Evolutionary conservation across 92 coral and sea anemone species (phyloP).

Genomic region (Plumapathes pennacea): DNA sequence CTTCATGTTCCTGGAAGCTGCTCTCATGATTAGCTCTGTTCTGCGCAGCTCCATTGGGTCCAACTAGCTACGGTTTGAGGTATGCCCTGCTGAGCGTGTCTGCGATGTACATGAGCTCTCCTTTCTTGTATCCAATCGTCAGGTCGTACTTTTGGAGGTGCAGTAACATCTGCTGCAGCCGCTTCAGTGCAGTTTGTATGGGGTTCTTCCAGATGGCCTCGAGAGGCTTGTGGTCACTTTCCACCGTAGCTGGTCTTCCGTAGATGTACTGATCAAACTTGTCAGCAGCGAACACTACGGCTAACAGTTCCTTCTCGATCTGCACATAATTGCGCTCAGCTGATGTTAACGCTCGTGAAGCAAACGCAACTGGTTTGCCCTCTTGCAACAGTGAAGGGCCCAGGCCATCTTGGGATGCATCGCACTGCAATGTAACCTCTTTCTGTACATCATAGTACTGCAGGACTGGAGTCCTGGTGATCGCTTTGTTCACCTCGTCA

Average conservation of each 20-base stretch:
- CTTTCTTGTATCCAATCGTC: slow-evolving; percentile 25
- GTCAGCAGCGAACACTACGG: slow-evolving; percentile 38
- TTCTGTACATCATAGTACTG: slow-evolving; percentile 17
- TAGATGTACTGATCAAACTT: slow-evolving; percentile 32
- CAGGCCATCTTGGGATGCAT: slow-evolving; percentile 7
- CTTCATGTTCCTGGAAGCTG: background rate
- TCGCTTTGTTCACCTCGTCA: slow-evolving; percentile 1
- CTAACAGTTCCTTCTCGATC: slow-evolving; percentile 21
- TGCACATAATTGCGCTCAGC: slow-evolving; percentile 37
- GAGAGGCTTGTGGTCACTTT: slow-evolving; percentile 38
- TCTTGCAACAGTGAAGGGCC: slow-evolving; percentile 35
- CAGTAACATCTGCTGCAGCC: slow-evolving; percentile 33
- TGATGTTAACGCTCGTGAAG: slow-evolving; percentile 21
- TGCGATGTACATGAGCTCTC: slow-evolving; percentile 21
- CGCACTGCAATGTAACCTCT: slow-evolving; percentile 14
- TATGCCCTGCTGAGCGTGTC: slow-evolving; percentile 30
- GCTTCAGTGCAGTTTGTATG: slow-evolving; percentile 8
- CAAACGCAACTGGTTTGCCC: slow-evolving; percentile 53
- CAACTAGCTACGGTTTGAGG: too few relatives aligned
- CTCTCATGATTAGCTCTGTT: background rate
- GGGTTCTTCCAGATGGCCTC: slow-evolving; percentile 33
- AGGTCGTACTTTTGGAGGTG: slow-evolving; percentile 10
- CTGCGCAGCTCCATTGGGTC: background rate
- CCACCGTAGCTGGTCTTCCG: slow-evolving; percentile 20
- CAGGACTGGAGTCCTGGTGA: slow-evolving; percentile 4